Conservation (phyloP, 2,888 invertebrate genomes). For the Gibbula magus region DNA sequence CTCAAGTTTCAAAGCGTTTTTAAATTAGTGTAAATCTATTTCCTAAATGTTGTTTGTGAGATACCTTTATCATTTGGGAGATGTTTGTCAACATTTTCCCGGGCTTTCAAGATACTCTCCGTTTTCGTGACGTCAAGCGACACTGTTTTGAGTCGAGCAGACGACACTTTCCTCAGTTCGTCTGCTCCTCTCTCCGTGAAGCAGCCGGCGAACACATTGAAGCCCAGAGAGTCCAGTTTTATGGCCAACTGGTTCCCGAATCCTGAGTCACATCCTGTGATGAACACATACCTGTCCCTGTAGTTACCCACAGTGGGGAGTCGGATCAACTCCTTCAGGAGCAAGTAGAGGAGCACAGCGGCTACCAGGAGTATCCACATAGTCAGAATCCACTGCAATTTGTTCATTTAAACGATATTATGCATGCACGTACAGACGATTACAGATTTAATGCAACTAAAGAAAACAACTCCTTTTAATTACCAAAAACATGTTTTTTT, state of each 20-base stretch:
- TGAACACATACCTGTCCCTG: conserved; percentile 50
- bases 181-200: conserved; percentile 46
- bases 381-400: neutral
- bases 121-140: conserved; percentile 38
- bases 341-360: neutral
- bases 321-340: conserved; percentile 30
- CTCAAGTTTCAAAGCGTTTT: too few relatives aligned
- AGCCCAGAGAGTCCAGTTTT: conserved; percentile 50
- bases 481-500: too few relatives aligned
- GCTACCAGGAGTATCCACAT: neutral
- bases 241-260: conserved; percentile 59
- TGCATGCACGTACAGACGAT: too few relatives aligned
- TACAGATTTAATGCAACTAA: too few relatives aligned
- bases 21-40: too few relatives aligned
- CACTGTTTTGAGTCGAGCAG: conserved; percentile 34
- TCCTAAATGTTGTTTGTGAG: too few relatives aligned
- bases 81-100: conserved; percentile 28
- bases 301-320: conserved; percentile 39
- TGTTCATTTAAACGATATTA: too few relatives aligned
- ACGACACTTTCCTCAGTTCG: conserved; percentile 38
- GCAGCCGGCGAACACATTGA: conserved; percentile 58
- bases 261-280: conserved; percentile 66
- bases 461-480: too few relatives aligned
- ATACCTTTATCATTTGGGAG: conserved; percentile 40
- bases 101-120: conserved; percentile 34